Conservation (phyloP, 2,113 vertebrate genomes). For the Siphamia tubifer region DNA sequence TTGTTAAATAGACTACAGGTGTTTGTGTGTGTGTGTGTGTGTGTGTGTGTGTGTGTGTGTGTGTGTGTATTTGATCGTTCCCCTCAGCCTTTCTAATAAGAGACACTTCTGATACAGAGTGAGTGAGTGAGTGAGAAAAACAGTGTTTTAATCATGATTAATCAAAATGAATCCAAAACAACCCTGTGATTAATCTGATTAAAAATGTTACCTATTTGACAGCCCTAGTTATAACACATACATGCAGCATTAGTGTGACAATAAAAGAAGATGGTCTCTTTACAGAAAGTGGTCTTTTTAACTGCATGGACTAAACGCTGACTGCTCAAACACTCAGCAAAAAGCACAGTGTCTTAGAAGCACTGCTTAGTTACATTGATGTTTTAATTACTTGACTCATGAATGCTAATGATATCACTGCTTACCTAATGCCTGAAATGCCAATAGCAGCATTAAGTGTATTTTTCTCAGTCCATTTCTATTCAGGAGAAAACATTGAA, state of each 20-base stretch:
- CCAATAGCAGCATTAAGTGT: conserved; percentile 65
- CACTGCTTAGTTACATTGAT: conserved; percentile 63
- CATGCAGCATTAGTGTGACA: not conserved
- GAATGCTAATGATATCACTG: conserved; percentile 78
- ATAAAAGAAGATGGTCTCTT: not conserved
- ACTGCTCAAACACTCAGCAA: conserved; percentile 28
- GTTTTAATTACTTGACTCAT: conserved; percentile 81
- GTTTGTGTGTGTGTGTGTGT: too few relatives aligned
- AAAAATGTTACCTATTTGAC: too few relatives aligned
- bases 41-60: too few relatives aligned
- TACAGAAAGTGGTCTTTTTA: not conserved
- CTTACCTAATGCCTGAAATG: conserved; percentile 70
- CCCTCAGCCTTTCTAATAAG: too few relatives aligned
- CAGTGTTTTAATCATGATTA: too few relatives aligned
- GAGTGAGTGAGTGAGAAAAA: too few relatives aligned
- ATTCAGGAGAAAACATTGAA: not conserved
- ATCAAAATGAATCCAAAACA: too few relatives aligned
- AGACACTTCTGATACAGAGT: too few relatives aligned
- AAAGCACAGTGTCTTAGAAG: conserved; percentile 50
- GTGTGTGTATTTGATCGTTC: too few relatives aligned
- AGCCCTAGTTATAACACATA: too few relatives aligned
- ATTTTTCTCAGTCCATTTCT: conserved; percentile 32
- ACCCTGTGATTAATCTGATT: too few relatives aligned
- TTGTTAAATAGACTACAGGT: conserved; percentile 33
- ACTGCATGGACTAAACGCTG: conserved; percentile 11